Evolutionary conservation across 2,797 vertebrate genomes (phyloP).

Genomic region (Trachurus trachurus): DNA sequence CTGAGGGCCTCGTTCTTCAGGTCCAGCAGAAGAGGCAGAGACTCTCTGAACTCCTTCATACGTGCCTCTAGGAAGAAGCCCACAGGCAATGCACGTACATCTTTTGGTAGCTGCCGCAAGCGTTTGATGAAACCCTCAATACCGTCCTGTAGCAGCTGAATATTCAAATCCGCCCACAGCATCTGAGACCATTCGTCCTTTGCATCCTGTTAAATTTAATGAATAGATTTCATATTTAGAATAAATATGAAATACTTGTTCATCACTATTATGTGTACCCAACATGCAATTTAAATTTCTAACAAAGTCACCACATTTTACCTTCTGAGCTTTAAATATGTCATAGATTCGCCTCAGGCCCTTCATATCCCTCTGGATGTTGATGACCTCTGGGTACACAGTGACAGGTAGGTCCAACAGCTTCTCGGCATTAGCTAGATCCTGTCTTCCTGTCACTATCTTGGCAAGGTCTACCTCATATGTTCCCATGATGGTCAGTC

Average conservation of each 20-base stretch:
- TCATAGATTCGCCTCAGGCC: conserved; percentile 90
- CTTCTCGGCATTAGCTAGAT: conserved; percentile 91
- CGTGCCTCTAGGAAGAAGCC: conserved; percentile 89
- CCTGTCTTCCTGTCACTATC: conserved; percentile 84
- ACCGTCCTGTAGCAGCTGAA: conserved; percentile 93
- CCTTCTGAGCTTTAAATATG: conserved; percentile 89
- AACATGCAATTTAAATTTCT: neutral
- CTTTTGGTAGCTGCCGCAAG: conserved; percentile 89
- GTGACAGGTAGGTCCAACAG: conserved; percentile 91
- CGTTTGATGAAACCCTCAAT: conserved; percentile 89
- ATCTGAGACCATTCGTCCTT: conserved; percentile 95
- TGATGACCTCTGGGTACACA: conserved; percentile 86
- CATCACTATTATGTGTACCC: neutral
- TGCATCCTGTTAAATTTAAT: conserved; percentile 89
- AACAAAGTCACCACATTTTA: conserved; percentile 57
- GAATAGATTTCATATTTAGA: no score
- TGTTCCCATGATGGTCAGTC: conserved; percentile 83
- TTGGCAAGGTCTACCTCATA: conserved; percentile 89
- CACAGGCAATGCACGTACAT: conserved; percentile 85
- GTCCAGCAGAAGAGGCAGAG: conserved; percentile 93
- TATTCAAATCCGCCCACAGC: conserved; percentile 93
- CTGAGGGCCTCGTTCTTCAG: conserved; percentile 95
- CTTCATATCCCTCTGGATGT: conserved; percentile 91
- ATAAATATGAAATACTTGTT: conserved; percentile 12
- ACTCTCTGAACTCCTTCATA: conserved; percentile 95